Evolutionary conservation across 1,140 invertebrate genomes (phyloP).

Genomic region (Conus betulinus): DNA sequence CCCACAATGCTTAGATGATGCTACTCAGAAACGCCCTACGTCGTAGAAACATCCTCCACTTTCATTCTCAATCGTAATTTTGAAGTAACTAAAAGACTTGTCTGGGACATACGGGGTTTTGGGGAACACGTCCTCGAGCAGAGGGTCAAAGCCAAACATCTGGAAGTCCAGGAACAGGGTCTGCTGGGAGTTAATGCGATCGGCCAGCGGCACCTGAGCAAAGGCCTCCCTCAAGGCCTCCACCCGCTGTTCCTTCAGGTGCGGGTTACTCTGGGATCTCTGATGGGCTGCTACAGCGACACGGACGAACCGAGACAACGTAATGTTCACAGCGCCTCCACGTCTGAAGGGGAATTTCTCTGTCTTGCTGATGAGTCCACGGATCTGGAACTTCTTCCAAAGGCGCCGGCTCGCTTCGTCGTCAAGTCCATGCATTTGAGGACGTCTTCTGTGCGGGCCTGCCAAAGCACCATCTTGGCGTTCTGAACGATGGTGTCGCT

Average conservation of each 20-base stretch:
- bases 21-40: background rate
- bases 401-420: conserved; percentile 57
- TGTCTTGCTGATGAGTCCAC: conserved; percentile 60
- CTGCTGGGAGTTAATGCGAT: conserved; percentile 33
- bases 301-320: background rate
- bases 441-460: conserved; percentile 33
- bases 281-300: conserved; percentile 30
- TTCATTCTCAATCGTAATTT: background rate
- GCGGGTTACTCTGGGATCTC: conserved; percentile 2
- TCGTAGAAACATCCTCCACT: background rate
- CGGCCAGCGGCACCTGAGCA: conserved; percentile 3
- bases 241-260: conserved; percentile 4
- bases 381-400: conserved; percentile 66
- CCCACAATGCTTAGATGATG: background rate
- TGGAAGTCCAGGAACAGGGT: conserved; percentile 44
- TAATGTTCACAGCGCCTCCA: background rate
- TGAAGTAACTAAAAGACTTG: conserved; percentile 13
- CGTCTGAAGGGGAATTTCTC: conserved; percentile 49
- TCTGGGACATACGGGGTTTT: background rate
- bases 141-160: conserved; percentile 48
- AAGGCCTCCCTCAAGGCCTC: conserved; percentile 44
- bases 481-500: conserved; percentile 60
- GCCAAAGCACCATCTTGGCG: conserved; percentile 57
- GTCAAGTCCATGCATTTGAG: conserved; percentile 61
- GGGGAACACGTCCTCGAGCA: conserved; percentile 35